These are phyloP conservation scores for Manis javanica DNA, from an alignment of 2,797 vertebrate species.

Conservation along the genomic window DNA sequence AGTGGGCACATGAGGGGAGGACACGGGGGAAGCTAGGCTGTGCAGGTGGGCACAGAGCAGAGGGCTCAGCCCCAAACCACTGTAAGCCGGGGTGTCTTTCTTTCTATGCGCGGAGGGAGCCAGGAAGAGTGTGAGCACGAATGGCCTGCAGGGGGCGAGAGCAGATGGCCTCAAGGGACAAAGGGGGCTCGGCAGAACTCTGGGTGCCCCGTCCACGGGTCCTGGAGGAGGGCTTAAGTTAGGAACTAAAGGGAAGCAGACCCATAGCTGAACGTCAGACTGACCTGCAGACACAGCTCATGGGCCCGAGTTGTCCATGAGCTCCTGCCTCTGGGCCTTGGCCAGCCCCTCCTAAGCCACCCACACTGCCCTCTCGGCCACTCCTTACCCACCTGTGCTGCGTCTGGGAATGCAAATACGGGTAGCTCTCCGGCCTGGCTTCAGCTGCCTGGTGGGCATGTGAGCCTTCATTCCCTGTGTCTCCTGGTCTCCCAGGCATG, in stretches of 20 bases:
- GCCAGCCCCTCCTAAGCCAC: background rate
- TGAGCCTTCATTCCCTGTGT: background rate
- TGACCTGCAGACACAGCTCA: background rate
- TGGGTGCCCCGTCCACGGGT: background rate
- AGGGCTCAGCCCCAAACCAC: background rate
- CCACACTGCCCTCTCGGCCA: background rate
- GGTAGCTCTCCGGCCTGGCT: background rate
- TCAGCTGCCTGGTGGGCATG: background rate
- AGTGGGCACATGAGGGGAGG: background rate
- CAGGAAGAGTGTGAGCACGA: fast-evolving
- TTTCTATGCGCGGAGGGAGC: background rate
- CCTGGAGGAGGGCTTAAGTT: background rate
- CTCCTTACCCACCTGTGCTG: background rate
- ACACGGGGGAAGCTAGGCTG: fast-evolving
- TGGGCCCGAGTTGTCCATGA: background rate
- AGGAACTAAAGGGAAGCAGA: background rate
- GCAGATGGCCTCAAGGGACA: background rate
- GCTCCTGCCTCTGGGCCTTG: background rate
- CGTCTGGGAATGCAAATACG: fast-evolving
- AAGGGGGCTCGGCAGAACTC: background rate
- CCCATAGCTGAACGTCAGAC: background rate
- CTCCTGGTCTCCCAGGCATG: background rate
- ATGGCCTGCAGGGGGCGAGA: background rate
- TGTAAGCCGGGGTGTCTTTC: background rate
- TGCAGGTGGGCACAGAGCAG: fast-evolving